These are phyloP conservation scores for Myotis yumanensis DNA, from an alignment of 2,113 vertebrate species.

Conservation along the genomic window DNA sequence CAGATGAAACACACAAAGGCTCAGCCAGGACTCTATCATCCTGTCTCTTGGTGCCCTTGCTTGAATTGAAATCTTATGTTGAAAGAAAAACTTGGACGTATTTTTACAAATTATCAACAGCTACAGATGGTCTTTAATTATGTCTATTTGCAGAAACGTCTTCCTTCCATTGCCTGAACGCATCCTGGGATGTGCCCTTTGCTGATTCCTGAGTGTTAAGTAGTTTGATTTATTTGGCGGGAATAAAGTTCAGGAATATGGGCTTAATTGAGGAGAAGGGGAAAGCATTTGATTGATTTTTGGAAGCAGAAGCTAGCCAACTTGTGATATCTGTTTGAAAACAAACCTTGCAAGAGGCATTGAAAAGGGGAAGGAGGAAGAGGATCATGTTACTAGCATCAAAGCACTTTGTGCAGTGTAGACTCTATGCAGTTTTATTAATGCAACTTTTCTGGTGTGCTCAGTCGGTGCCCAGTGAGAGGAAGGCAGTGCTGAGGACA, in stretches of 20 bases:
- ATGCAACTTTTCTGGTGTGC: not conserved
- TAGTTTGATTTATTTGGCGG: slow-evolving; percentile 30
- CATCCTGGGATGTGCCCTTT: not conserved
- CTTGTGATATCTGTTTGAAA: slow-evolving; percentile 46
- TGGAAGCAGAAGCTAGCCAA: slow-evolving; percentile 6
- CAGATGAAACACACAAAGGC: not conserved
- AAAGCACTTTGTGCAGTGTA: not conserved
- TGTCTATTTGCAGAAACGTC: not conserved
- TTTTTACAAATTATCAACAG: not conserved
- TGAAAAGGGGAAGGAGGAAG: slow-evolving; percentile 8
- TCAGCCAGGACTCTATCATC: not conserved
- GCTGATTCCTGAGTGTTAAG: not conserved
- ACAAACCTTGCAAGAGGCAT: not conserved
- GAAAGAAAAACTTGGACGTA: slow-evolving; percentile 11
- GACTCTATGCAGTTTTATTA: not conserved
- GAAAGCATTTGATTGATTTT: slow-evolving; percentile 24
- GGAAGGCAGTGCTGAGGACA: not conserved
- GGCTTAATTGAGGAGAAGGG: not conserved
- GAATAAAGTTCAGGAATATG: slow-evolving; percentile 49
- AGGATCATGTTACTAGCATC: not conserved
- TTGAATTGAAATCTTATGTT: slow-evolving; percentile 34
- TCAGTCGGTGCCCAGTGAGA: not conserved
- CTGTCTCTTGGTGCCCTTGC: not conserved
- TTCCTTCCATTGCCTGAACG: not conserved
- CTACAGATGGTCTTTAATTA: not conserved